phyloP scores from a whole-genome alignment of 2,797 vertebrate genomes.

The Diplodus sargus region DNA sequence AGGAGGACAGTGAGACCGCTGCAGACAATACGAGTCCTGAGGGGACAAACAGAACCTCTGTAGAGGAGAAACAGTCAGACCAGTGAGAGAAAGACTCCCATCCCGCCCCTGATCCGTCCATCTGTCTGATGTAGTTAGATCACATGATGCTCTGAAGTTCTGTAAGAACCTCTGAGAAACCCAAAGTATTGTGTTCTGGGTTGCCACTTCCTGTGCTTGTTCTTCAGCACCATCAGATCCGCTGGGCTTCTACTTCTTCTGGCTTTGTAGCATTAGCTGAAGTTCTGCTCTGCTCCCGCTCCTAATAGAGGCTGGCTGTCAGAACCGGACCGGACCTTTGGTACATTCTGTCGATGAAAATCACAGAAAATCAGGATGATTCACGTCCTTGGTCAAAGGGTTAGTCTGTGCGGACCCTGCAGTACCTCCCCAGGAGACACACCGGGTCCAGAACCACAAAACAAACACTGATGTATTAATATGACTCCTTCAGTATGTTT shows the following conservation, averaged over 20 bases:
- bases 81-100: slow-evolving; percentile 45
- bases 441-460: not conserved
- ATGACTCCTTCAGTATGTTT: not conserved
- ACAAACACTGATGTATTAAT: not conserved
- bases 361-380: not conserved
- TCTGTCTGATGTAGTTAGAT: not conserved
- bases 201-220: not conserved
- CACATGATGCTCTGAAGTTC: not conserved
- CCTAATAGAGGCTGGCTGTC: not conserved
- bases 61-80: slow-evolving; percentile 42
- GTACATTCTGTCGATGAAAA: not conserved
- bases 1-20: slow-evolving; percentile 61
- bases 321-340: too few species aligned
- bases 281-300: slow-evolving; percentile 1
- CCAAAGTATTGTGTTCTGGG: not conserved
- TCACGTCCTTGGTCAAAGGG: not conserved
- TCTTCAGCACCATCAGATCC: not conserved
- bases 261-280: slow-evolving; percentile 1
- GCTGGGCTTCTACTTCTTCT: not conserved
- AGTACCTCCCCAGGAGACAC: not conserved
- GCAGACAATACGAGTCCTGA: slow-evolving; percentile 43
- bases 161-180: not conserved
- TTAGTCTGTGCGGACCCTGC: not conserved
- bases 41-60: slow-evolving; percentile 24
- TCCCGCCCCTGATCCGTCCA: not conserved